Percentiles rank a stretch among this genome's conserved stretches.
These are phyloP conservation scores for Pterobdella sp. DNA, from an alignment of 2,888 invertebrate genomes.

Conservation along the genomic window DNA sequence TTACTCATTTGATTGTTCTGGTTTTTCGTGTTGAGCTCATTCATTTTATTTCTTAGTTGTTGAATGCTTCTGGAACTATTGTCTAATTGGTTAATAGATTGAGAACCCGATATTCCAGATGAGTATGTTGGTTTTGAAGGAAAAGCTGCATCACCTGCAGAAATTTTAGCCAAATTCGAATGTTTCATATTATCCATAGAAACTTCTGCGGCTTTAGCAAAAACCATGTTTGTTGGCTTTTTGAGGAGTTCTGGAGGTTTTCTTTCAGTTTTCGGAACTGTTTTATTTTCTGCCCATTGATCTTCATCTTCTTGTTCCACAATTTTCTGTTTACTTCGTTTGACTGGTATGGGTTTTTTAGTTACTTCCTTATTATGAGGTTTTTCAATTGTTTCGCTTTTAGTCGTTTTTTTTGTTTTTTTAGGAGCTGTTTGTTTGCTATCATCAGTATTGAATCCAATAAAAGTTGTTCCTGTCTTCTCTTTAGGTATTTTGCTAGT, in stretches of 20 bases:
- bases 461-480: conserved; percentile 2
- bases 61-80: conserved; percentile 26
- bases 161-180: conserved; percentile 26
- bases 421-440: background rate
- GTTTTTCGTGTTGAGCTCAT: background rate
- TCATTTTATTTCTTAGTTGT: conserved; percentile 11
- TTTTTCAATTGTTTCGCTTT: background rate
- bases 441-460: background rate
- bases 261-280: no score
- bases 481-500: background rate
- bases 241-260: background rate
- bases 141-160: conserved; percentile 20
- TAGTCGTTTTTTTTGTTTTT: conserved; percentile 15
- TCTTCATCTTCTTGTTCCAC: background rate
- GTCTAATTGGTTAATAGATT: background rate
- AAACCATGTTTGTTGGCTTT: conserved; percentile 15
- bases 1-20: conserved; percentile 15
- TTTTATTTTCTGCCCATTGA: background rate
- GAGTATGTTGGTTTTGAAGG: conserved; percentile 28
- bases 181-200: conserved; percentile 19
- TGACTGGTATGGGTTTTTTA: conserved; percentile 11
- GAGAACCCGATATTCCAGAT: conserved; percentile 16
- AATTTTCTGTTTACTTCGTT: conserved; percentile 7
- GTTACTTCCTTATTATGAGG: background rate
- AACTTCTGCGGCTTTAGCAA: conserved; percentile 12